A percentile compares a stretch with the other conserved stretches of the same genome.
Evolutionary conservation across 2,113 vertebrate species (phyloP).

Genomic region (Bubo scandiacus): DNA sequence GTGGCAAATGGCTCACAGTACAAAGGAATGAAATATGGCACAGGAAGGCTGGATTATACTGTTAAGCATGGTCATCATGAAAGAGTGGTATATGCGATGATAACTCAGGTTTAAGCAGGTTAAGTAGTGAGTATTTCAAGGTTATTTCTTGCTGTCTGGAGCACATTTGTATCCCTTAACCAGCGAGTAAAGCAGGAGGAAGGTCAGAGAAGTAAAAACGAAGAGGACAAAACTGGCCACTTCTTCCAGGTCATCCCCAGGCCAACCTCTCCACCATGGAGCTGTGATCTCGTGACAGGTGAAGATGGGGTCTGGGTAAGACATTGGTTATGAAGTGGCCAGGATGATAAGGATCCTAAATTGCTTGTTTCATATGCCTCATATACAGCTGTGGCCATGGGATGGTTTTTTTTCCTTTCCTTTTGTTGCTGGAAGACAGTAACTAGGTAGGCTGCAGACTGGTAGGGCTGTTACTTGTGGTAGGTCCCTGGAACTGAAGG

Average conservation of each 20-base stretch:
- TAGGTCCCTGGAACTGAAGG: not conserved
- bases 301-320: not conserved
- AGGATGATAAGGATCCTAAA: not conserved
- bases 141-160: not conserved
- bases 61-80: rapidly evolving
- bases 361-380: rapidly evolving
- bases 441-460: not conserved
- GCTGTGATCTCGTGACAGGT: not conserved
- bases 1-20: not conserved
- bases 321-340: not conserved
- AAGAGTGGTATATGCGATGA: rapidly evolving
- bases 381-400: not conserved
- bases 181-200: not conserved
- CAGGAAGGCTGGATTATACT: not conserved
- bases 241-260: not conserved
- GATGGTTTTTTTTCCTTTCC: not conserved
- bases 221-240: not conserved
- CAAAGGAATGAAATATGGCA: not conserved
- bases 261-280: not conserved
- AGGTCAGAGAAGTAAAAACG: not conserved
- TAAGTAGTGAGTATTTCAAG: not conserved
- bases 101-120: not conserved
- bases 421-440: not conserved
- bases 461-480: rapidly evolving
- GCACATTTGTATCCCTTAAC: not conserved